These are phyloP conservation scores for Tyto alba DNA, from an alignment of 2,113 vertebrate genomes.

Conservation along the genomic window DNA sequence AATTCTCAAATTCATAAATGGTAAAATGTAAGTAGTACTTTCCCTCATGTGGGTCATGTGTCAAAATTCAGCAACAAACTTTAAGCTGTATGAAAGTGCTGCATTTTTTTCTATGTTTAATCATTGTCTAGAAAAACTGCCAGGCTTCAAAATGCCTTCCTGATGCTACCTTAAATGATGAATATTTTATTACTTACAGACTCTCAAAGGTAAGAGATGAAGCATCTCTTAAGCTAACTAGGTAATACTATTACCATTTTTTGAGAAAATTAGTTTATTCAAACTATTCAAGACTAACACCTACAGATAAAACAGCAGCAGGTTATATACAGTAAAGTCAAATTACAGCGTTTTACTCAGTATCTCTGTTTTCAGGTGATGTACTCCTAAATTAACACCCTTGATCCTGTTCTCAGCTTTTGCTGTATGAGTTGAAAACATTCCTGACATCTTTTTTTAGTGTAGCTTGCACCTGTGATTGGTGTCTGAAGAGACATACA, in stretches of 20 bases:
- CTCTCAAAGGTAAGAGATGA: neutral
- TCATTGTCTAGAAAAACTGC: neutral
- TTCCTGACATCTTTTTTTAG: neutral
- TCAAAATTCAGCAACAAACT: neutral
- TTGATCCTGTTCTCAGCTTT: neutral
- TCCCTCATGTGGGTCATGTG: rapidly evolving
- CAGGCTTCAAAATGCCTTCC: neutral
- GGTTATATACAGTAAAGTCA: neutral
- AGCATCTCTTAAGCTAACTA: neutral
- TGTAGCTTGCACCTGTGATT: neutral
- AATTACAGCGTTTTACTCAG: neutral
- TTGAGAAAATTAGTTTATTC: neutral
- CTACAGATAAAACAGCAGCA: neutral
- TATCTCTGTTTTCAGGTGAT: neutral
- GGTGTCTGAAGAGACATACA: neutral
- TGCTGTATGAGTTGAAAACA: neutral
- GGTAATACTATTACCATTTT: neutral
- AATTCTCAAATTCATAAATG: neutral
- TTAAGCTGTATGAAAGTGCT: neutral
- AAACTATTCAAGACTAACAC: neutral
- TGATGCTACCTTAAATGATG: neutral
- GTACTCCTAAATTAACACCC: neutral
- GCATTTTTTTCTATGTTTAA: neutral
- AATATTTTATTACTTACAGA: neutral
- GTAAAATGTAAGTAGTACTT: neutral